Evolutionary conservation across 2,797 vertebrate genomes (phyloP).

Genomic region (Galago senegalensis): DNA sequence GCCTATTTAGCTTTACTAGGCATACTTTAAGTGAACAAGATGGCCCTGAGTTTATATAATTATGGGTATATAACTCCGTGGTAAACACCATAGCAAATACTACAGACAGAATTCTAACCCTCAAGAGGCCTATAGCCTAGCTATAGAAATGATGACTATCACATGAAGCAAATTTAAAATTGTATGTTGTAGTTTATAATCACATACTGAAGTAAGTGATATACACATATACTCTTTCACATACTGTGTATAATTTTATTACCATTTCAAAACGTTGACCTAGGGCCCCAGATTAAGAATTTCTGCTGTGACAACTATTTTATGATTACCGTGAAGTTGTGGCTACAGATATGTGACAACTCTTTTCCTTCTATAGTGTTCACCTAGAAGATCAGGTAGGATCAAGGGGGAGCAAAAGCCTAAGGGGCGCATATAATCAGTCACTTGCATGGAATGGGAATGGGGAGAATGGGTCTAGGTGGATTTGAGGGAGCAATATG

Average conservation of each 20-base stretch:
- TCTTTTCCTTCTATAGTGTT: not conserved
- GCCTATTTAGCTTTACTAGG: not conserved
- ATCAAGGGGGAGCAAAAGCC: not conserved
- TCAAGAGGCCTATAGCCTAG: constrained; percentile 38
- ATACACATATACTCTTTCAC: not conserved
- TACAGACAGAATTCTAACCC: not conserved
- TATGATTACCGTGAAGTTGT: not conserved
- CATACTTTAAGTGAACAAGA: constrained; percentile 9
- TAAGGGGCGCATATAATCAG: not conserved
- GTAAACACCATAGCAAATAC: not conserved
- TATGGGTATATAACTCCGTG: constrained; percentile 7
- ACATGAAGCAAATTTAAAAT: not conserved
- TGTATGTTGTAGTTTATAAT: not conserved
- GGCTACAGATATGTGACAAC: not conserved
- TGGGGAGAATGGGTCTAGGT: not conserved
- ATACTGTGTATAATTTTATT: not conserved
- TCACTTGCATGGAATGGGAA: rapidly evolving
- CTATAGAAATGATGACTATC: constrained; percentile 25
- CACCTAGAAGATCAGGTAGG: not conserved
- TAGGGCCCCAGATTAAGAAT: constrained; percentile 1
- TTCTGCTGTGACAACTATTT: not conserved
- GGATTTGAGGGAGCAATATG: not conserved
- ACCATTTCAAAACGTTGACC: not conserved
- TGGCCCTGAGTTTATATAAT: constrained; percentile 28
- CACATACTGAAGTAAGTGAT: not conserved